Percentiles rank a stretch among this genome's conserved stretches.
phyloP scores from a whole-genome alignment of 2,113 vertebrate species.

The Oxygymnocypris stewartii region DNA sequence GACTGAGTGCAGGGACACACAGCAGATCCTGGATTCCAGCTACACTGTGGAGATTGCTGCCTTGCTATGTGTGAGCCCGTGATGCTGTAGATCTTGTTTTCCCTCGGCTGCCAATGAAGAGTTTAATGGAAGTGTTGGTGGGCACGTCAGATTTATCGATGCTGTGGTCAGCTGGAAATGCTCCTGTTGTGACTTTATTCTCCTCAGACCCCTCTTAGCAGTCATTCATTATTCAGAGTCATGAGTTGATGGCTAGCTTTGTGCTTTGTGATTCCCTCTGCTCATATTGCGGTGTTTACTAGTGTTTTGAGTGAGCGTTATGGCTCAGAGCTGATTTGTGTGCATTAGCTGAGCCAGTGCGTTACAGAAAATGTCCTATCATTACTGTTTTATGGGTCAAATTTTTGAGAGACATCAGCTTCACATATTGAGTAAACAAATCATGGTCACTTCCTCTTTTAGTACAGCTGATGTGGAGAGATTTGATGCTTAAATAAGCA shows the following conservation, averaged over 20 bases:
- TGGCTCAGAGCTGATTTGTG: conserved; percentile 17
- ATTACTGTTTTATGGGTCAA: conserved; percentile 22
- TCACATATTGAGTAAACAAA: conserved; percentile 11
- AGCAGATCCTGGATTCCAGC: conserved; percentile 46
- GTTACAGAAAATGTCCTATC: not conserved
- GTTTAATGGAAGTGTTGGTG: conserved; percentile 47
- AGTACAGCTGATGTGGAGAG: not conserved
- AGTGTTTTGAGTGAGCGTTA: conserved; percentile 18
- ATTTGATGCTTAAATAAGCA: conserved; percentile 5
- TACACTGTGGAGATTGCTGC: conserved; percentile 20
- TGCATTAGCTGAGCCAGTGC: not conserved
- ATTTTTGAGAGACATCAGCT: not conserved
- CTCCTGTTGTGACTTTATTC: conserved; percentile 47
- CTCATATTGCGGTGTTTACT: conserved; percentile 11
- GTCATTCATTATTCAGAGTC: conserved; percentile 45
- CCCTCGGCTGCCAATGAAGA: conserved; percentile 14
- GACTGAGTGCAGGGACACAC: conserved; percentile 59
- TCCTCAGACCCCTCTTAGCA: conserved; percentile 41
- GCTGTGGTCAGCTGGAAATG: conserved; percentile 36
- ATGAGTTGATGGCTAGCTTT: not conserved
- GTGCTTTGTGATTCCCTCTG: conserved; percentile 7
- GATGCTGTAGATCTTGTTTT: conserved; percentile 29
- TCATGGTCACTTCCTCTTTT: not conserved
- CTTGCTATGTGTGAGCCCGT: conserved; percentile 8
- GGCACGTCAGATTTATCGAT: conserved; percentile 53